A percentile compares a stretch with the other conserved stretches of the same genome.
phyloP scores from a whole-genome alignment of 2,113 vertebrate genomes.

The Oreochromis spilurus region DNA sequence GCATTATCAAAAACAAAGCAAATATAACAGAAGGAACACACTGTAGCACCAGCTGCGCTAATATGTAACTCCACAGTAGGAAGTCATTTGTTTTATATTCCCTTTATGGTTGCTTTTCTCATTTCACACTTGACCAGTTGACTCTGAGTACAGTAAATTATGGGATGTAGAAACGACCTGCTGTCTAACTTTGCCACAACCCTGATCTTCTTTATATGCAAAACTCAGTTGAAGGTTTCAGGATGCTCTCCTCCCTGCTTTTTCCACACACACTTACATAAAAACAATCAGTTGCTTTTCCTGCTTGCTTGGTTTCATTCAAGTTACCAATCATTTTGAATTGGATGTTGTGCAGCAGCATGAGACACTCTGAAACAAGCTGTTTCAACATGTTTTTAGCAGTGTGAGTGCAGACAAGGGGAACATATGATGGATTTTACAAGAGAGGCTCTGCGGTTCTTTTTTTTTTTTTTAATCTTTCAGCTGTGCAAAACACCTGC shows the following conservation, averaged over 20 bases:
- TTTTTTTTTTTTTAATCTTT: conserved; percentile 1
- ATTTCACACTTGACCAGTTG: conserved; percentile 49
- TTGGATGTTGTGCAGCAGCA: not conserved
- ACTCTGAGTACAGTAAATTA: not conserved
- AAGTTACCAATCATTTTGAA: not conserved
- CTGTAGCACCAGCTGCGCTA: not conserved
- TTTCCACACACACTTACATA: not conserved
- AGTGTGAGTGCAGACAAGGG: not conserved
- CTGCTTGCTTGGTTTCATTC: not conserved
- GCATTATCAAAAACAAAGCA: not conserved
- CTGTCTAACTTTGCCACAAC: not conserved
- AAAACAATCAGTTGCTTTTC: not conserved
- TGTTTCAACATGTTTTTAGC: conserved; percentile 7
- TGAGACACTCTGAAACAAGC: conserved; percentile 19
- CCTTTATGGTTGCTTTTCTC: conserved; percentile 27
- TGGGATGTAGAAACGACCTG: not conserved
- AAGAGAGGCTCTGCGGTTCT: conserved; percentile 6
- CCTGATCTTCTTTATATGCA: not conserved
- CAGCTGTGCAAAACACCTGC: conserved; percentile 56
- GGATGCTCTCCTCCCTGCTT: not conserved
- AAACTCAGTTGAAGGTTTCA: not conserved
- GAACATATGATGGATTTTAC: conserved; percentile 29
- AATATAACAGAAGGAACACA: not conserved
- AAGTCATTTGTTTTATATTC: not conserved
- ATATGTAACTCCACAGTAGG: not conserved